These are phyloP conservation scores for Cenopis cana DNA, from an alignment of 2,888 invertebrate species.

Conservation along the genomic window DNA sequence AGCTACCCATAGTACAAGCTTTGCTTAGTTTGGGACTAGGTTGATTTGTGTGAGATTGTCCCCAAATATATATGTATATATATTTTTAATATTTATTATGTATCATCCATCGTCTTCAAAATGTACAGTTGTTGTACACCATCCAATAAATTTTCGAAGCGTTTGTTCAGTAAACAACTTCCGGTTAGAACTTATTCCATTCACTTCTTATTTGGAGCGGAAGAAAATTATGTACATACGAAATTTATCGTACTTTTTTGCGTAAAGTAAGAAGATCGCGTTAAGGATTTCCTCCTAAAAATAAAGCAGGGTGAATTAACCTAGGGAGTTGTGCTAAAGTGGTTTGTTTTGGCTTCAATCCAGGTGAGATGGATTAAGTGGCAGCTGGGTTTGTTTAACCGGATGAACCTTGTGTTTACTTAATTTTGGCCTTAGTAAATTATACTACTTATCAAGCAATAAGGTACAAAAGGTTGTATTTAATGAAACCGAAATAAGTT, in stretches of 20 bases:
- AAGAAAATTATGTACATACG: conserved; percentile 44
- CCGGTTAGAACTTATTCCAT: conserved; percentile 34
- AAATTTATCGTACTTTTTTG: conserved; percentile 41
- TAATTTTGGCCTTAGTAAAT: neutral
- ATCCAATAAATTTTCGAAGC: conserved; percentile 17
- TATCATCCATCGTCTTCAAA: too few species aligned
- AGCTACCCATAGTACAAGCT: too few species aligned
- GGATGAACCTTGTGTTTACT: conserved; percentile 6
- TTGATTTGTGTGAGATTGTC: too few species aligned
- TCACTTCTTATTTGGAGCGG: conserved; percentile 40
- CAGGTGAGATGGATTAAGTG: conserved; percentile 33
- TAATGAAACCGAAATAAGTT: too few species aligned
- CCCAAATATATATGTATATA: too few species aligned
- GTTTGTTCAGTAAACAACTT: conserved; percentile 23
- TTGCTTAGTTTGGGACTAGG: too few species aligned
- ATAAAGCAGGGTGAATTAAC: conserved; percentile 38
- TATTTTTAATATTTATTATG: too few species aligned
- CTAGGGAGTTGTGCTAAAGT: conserved; percentile 33
- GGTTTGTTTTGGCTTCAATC: conserved; percentile 37
- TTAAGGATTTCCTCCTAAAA: conserved; percentile 34
- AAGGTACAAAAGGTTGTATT: too few species aligned
- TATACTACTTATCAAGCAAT: neutral
- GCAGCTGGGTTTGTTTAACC: neutral
- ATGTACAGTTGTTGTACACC: too few species aligned
- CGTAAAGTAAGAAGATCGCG: conserved; percentile 24